Evolutionary conservation across 2,797 vertebrate genomes (phyloP).

Genomic region (Sparus aurata): DNA sequence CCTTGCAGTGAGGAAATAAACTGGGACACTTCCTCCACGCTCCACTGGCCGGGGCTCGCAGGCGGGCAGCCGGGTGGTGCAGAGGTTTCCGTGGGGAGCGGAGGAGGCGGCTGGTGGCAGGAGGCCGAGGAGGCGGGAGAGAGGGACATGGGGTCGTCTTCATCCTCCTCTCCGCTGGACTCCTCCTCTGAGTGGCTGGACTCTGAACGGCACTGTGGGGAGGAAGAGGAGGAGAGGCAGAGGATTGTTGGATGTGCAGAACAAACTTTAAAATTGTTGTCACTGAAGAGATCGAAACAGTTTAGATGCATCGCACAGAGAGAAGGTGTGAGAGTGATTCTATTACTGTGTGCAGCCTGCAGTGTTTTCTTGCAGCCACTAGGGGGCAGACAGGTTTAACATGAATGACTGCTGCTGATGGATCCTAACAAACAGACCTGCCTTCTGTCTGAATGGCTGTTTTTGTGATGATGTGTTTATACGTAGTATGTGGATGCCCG

Average conservation of each 20-base stretch:
- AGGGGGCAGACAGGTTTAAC: neutral
- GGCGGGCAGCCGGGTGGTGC: conserved; percentile 83
- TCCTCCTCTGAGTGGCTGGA: conserved; percentile 96
- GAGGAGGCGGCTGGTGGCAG: conserved; percentile 87
- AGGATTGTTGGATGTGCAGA: neutral
- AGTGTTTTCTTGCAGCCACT: neutral
- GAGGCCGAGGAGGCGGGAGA: conserved; percentile 92
- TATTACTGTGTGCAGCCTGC: neutral
- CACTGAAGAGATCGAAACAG: neutral
- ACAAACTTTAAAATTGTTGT: neutral
- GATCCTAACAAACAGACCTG: neutral
- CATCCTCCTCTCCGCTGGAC: conserved; percentile 93
- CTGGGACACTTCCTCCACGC: conserved; percentile 95
- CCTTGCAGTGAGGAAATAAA: conserved; percentile 98
- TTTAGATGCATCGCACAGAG: neutral
- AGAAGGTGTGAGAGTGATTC: neutral
- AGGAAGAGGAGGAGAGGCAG: neutral
- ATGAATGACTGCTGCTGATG: neutral
- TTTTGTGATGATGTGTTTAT: neutral
- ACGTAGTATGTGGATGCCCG: no score
- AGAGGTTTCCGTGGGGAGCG: conserved; percentile 85
- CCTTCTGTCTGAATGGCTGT: neutral
- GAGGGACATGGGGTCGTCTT: conserved; percentile 86
- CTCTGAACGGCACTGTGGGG: conserved; percentile 88
- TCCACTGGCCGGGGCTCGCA: conserved; percentile 93